phyloP scores from a whole-genome alignment of 1,140 invertebrate species.

The Anadara kagoshimensis region DNA sequence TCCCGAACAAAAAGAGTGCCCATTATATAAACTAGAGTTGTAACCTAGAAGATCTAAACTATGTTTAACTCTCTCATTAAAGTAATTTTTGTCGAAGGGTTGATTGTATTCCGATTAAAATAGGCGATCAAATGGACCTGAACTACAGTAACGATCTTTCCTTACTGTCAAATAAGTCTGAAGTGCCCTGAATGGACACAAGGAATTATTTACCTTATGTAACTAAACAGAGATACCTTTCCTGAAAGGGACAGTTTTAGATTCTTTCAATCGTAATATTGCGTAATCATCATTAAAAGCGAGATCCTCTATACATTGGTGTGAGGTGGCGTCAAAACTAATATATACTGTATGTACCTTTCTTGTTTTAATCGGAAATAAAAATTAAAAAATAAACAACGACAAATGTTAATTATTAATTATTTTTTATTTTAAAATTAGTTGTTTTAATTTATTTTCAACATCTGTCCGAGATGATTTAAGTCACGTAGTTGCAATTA shows the following conservation, averaged over 20 bases:
- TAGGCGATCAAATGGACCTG: not conserved
- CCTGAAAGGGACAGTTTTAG: conserved; percentile 34
- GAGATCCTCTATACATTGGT: conserved; percentile 17
- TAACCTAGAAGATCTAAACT: conserved; percentile 10
- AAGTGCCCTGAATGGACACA: conserved; percentile 7
- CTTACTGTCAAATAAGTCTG: conserved; percentile 5
- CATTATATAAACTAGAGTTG: conserved; percentile 2
- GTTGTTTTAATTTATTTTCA: too few species aligned
- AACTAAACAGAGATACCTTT: too few species aligned
- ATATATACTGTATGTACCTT: too few species aligned
- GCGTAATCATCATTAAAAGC: not conserved
- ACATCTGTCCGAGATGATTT: too few species aligned
- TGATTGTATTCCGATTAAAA: not conserved
- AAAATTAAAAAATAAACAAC: too few species aligned
- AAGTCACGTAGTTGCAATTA: too few species aligned
- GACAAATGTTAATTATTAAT: too few species aligned
- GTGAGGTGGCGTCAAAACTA: conserved; percentile 5
- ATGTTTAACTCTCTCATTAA: conserved; percentile 9
- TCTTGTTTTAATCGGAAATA: too few species aligned
- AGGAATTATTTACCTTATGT: not conserved
- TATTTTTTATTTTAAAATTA: too few species aligned
- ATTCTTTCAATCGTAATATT: conserved; percentile 8
- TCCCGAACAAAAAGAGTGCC: conserved; percentile 19
- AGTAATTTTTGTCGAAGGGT: not conserved
- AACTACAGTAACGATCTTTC: too few species aligned